phyloP scores from a whole-genome alignment of 1,140 invertebrate genomes.

The Macrosteles quadrilineatus region DNA sequence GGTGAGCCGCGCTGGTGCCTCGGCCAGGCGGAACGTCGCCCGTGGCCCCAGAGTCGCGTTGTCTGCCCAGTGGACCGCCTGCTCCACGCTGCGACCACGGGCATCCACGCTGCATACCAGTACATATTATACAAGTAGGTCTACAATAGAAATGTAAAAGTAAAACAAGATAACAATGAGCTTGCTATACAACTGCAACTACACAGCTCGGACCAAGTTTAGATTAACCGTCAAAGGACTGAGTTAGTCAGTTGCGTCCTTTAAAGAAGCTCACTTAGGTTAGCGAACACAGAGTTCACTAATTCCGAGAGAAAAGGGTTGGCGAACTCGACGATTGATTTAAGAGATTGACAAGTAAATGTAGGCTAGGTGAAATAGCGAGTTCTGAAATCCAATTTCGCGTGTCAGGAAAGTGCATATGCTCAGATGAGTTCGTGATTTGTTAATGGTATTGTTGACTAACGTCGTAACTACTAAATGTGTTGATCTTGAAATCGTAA shows the following conservation, averaged over 20 bases:
- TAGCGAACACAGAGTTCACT: constrained; percentile 46
- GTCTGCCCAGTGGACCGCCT: constrained; percentile 69
- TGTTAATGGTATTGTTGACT: too few species aligned
- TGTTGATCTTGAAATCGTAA: too few species aligned
- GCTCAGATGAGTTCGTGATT: too few species aligned
- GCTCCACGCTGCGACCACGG: constrained; percentile 57
- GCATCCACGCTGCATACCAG: constrained; percentile 61
- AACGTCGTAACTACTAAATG: too few species aligned
- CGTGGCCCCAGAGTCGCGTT: constrained; percentile 60
- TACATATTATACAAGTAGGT: neutral
- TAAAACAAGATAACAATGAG: neutral
- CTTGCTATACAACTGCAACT: neutral
- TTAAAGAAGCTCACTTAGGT: neutral
- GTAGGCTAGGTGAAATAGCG: too few species aligned
- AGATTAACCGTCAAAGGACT: neutral
- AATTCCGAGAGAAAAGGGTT: too few species aligned
- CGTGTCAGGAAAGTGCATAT: too few species aligned
- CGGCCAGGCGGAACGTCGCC: constrained; percentile 61
- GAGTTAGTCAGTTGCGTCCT: neutral
- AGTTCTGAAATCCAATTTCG: too few species aligned
- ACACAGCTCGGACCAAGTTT: neutral
- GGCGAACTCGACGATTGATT: too few species aligned
- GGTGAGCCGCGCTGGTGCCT: constrained; percentile 63
- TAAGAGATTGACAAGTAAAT: too few species aligned
- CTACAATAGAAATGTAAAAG: neutral